Evolutionary conservation across 2,797 vertebrate species (phyloP), one percentile per base, ranked within the genome.

Genomic region (Pseudochaenichthys georgianus): DNA sequence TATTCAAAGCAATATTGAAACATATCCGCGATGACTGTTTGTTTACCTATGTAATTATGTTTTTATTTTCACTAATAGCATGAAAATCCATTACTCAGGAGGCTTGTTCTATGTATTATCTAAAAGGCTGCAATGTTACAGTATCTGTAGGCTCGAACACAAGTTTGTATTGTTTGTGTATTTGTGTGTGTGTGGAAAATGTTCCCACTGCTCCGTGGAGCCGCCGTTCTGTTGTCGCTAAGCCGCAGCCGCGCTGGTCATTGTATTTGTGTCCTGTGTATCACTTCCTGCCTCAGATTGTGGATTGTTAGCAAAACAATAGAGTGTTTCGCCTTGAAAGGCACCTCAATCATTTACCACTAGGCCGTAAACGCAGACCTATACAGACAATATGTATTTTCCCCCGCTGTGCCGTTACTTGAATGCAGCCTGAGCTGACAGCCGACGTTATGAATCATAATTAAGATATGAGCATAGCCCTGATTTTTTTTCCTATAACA

Each of bases 261-360:
- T 94, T 94, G 93, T 93, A 75, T 91, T 87, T 84, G 86, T 84
- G 89, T 93, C 92, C 92, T 94, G 91, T 90, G 85, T 91, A 52
- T 87, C 80, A 85, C 89, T 93, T 94, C 92, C 92, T 92, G 81
- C 55, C 71, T 70, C 72, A 86, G 90, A 89, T 92, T 92, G 90
- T 70, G 90, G 86, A 93, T 94, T 92, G 92, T 94, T 91, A 58
- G 73, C 21, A 53, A 75, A 91, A 93, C 92, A 94, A 92, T 93
- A 88, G 88, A 45, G 74, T 58, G 80, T 82, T 90, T 88, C 46
- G 71, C 88, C 84, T 89, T 92, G 89, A 92, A 91, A 88, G 85
- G 84, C 88, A 75, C 87, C 81, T 94, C 85, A 90, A 88, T 91
- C 88, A 90, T 85, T 80, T 80, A 82, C 21, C 80, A 70, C 53